Evolutionary conservation across 2,888 invertebrate species (phyloP).

Genomic region (Chloroclysta siterata): DNA sequence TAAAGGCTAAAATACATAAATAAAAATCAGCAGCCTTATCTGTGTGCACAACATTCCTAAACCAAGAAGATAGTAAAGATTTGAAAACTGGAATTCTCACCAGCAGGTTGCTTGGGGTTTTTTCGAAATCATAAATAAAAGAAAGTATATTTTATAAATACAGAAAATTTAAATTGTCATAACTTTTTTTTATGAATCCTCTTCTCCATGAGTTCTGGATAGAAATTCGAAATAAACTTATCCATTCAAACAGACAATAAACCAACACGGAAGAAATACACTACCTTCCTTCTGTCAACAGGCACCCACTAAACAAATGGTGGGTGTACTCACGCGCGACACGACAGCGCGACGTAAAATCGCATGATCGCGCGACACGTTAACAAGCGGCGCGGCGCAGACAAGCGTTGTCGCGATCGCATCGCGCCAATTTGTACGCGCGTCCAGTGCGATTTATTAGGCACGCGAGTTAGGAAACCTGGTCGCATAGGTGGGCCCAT

Average conservation of each 20-base stretch:
- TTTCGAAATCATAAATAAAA: no score
- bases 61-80: no score
- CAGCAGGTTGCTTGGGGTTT: no score
- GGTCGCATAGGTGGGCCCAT: constrained; percentile 61
- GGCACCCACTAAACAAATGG: constrained; percentile 28
- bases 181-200: no score
- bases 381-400: constrained; percentile 68
- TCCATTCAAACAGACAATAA: not conserved
- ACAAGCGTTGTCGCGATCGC: constrained; percentile 61
- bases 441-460: constrained; percentile 75
- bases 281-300: not conserved
- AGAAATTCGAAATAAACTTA: not conserved
- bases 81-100: no score
- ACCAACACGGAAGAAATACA: constrained; percentile 25
- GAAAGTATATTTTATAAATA: no score
- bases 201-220: no score
- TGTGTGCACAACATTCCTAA: no score
- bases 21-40: no score
- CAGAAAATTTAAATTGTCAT: no score
- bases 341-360: constrained; percentile 37
- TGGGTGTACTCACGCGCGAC: constrained; percentile 39
- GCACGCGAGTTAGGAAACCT: constrained; percentile 66
- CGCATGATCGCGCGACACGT: constrained; percentile 55
- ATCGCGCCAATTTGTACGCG: constrained; percentile 80
- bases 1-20: no score